Evolutionary conservation across 2,888 invertebrate genomes (phyloP).

Genomic region (Ophion ellenae): DNA sequence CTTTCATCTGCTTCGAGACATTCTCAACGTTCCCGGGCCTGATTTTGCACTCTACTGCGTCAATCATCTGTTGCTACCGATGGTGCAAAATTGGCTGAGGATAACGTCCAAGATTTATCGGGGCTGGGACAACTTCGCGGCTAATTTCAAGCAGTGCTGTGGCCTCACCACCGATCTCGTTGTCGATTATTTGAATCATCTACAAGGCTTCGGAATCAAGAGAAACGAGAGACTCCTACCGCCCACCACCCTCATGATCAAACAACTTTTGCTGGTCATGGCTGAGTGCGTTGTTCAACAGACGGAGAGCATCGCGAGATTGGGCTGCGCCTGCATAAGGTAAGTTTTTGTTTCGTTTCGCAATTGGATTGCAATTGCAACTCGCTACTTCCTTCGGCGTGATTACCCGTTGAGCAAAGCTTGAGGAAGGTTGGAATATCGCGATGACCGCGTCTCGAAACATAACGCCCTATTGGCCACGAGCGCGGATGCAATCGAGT

Average conservation of each 20-base stretch:
- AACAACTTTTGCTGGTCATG: constrained; percentile 93
- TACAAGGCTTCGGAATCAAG: constrained; percentile 85
- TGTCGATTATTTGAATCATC: constrained; percentile 92
- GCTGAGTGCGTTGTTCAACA: constrained; percentile 96
- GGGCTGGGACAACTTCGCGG: constrained; percentile 91
- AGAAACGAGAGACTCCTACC: constrained; percentile 77
- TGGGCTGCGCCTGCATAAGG: constrained; percentile 96
- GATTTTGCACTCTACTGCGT: constrained; percentile 96
- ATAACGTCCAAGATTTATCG: constrained; percentile 88
- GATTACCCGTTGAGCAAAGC: neutral
- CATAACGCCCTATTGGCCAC: neutral
- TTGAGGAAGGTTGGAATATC: neutral
- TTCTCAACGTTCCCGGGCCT: constrained; percentile 92
- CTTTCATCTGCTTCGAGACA: constrained; percentile 92
- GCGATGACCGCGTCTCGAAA: neutral
- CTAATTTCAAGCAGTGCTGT: constrained; percentile 97
- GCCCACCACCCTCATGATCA: constrained; percentile 90
- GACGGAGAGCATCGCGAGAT: constrained; percentile 94
- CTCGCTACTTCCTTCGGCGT: neutral
- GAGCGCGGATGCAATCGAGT: neutral
- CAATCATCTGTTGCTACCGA: constrained; percentile 95
- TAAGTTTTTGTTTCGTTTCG: constrained; percentile 68
- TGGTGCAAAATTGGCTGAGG: constrained; percentile 96
- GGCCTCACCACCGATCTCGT: constrained; percentile 96
- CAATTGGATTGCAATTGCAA: neutral